Percentiles rank a stretch among this genome's conserved stretches.
Evolutionary conservation across 2,113 vertebrate species (phyloP).

Genomic region (Mustela nigripes): DNA sequence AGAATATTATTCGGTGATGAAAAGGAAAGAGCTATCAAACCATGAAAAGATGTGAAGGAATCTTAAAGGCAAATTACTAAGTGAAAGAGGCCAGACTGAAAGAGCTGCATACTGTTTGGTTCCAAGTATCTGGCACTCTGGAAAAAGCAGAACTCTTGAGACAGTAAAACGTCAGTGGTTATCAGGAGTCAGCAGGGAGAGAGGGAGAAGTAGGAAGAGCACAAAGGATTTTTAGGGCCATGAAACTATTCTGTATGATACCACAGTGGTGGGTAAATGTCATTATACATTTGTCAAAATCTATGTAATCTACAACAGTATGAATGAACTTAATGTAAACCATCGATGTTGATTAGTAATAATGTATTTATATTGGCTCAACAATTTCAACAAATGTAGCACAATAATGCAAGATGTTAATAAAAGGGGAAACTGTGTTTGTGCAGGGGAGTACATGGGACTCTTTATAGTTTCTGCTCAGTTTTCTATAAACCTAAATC

Average conservation of each 20-base stretch:
- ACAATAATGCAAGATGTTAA: neutral
- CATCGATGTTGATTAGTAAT: neutral
- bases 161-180: neutral
- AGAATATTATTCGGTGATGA: neutral
- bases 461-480: neutral
- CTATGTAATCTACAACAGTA: neutral
- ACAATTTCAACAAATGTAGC: neutral
- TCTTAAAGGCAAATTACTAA: neutral
- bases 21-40: neutral
- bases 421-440: neutral
- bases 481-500: neutral
- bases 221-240: neutral
- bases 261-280: neutral
- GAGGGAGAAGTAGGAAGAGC: neutral
- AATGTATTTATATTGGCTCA: neutral
- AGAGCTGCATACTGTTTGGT: neutral
- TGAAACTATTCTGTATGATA: neutral
- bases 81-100: neutral
- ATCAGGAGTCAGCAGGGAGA: neutral
- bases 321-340: conserved; percentile 24
- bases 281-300: neutral
- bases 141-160: neutral
- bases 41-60: neutral
- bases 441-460: neutral
- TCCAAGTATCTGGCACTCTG: neutral